Percentiles rank a stretch among this genome's conserved stretches.
Evolutionary conservation across 2,113 vertebrate species (phyloP).

Genomic region (Etheostoma cragini): DNA sequence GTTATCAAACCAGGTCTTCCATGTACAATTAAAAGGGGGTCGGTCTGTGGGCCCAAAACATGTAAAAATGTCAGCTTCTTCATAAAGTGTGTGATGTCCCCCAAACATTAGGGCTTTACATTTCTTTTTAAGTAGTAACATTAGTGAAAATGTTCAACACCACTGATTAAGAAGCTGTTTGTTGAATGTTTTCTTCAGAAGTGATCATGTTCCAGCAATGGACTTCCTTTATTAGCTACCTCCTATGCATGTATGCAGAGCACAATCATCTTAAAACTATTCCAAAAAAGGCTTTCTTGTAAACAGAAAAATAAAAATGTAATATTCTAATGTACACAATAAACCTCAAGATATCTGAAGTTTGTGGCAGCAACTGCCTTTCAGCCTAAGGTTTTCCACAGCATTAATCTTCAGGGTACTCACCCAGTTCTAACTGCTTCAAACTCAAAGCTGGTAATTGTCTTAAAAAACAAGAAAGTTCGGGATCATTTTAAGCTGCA

Average conservation of each 20-base stretch:
- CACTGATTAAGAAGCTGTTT: too few relatives aligned
- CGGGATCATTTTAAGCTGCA: too few relatives aligned
- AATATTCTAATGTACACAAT: neutral
- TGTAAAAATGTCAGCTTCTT: neutral
- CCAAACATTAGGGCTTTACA: neutral
- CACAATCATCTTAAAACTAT: neutral
- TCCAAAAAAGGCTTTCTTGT: neutral
- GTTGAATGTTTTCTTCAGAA: too few relatives aligned
- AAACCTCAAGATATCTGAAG: neutral
- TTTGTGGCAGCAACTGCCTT: neutral
- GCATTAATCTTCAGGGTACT: too few relatives aligned
- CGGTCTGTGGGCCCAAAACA: neutral
- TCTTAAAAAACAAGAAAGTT: too few relatives aligned
- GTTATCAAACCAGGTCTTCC: neutral
- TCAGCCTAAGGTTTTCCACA: neutral
- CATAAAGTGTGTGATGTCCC: too few relatives aligned
- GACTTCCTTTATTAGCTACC: neutral
- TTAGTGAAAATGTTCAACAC: neutral
- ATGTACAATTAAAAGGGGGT: too few relatives aligned
- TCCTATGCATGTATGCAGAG: neutral
- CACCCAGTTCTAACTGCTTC: too few relatives aligned
- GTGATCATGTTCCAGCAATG: too few relatives aligned
- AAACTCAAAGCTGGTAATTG: too few relatives aligned
- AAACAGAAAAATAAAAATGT: neutral
- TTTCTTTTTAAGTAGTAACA: neutral